Base-by-base conservation (phyloP, 2,888 invertebrate species). In the Drosophila algonquin region DNA sequence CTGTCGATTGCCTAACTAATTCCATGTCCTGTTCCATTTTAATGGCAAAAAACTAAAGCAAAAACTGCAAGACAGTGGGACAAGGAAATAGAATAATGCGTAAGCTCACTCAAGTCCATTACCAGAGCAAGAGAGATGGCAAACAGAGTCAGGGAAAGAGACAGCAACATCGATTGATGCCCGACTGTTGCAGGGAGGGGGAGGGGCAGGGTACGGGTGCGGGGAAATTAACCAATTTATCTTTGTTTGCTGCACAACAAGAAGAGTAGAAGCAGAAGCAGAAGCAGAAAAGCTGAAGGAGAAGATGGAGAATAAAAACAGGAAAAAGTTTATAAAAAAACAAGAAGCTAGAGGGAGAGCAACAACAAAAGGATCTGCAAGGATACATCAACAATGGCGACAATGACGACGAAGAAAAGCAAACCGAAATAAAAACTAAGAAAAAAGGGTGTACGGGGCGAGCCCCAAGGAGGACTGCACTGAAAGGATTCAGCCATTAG, bases 201-300 rank as follows among this genome's bases (percentile, higher is more conserved):
- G 10, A 3, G 88, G 90, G 90, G 90, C 3, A 7, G 7, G 27
- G 27, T 27, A 7, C 27, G 88, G 90, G 88, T 24, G 85, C 87
- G 87, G 91, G 91, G 90, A 92, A 92, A 91, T 92, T 91, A 91
- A 90, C 89, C 90, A 91, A 92, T 92, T 92, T 91, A 90, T 91
- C 91, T 91, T 90, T 90, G 91, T 90, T 91, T 90, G 88, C 90
- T 88, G 77, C 85, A 81, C 78, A 83, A 76, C 76, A 74, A 73
- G 76, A 63, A 73, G 3, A 21, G 21, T 2, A 21, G 21, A 52
- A 76, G 73, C 55, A 45, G 63, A 21, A 21, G 21, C 21, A 21
- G 21, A 52, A 76, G 73, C 55, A 45, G 63, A 46, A 14, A 64
- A 63, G 59, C 40, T 68, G 53, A 46, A 70, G 47, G 30, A 60